Evolutionary conservation across 2,888 invertebrate species (phyloP), one percentile per base, ranked within the genome.

Genomic region (Physocephala rufipes): DNA sequence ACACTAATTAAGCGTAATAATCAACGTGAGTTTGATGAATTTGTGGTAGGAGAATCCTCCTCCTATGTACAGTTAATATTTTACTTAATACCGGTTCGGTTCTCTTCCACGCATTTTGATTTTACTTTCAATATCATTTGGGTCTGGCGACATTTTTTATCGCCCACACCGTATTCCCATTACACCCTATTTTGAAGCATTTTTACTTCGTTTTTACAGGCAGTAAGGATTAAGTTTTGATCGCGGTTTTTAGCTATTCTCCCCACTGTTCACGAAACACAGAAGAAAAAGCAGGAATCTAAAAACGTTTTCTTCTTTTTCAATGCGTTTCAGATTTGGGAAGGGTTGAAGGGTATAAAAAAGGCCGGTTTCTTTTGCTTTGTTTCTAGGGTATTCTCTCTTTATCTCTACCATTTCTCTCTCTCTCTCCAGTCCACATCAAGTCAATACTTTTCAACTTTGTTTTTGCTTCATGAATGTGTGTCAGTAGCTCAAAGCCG

Each of bases 181-280:
- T 24, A 21, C 12, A 51, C 19, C 19, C 21, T 55, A 55, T 55
- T 55, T 55, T 55, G 24, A 12, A 24, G 19, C 21, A 28, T 58
- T 58, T 26, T 58, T 5, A 26, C 58, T 26, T 58, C 58, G 2
- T 58, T 58, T 28, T 58, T 12, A 28, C 7, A 26, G 55, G 53
- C 53, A 55, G 66, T 66, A 66, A 51, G 53, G 66, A 66, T 66
- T 66, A 66, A 36, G 55, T 36, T 30, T 55, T 66, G 66, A 66
- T 66, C 66, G 36, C 9, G 66, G n/a, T 66, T 53, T 66, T 55
- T 36, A 55, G 36, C 51, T 28, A 26, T 49, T 65, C 43, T n/a
- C n/a, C 51, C 51, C 55, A 30, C 24, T 66, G 66, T 66, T 66
- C 65, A n/a, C 2, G 63, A 12, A 28, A n/a, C n/a, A n/a, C n/a